Evolutionary conservation across 2,797 vertebrate genomes (phyloP), one percentile per base, ranked within the genome.

Genomic region (Enteromius unitaeniatus): DNA sequence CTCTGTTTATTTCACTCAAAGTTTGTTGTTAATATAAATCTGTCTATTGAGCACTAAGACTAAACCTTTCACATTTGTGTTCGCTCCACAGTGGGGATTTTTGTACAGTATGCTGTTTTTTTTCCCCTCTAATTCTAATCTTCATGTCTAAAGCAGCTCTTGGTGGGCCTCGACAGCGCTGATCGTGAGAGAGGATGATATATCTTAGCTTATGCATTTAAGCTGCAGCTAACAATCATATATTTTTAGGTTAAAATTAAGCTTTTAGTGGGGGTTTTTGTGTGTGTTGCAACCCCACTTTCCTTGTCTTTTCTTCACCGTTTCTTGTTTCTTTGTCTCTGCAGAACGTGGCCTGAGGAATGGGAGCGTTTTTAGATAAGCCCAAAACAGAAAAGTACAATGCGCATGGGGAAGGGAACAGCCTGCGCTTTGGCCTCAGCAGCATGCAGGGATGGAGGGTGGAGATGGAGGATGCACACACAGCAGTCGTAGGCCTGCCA

Each of bases 391-490:
- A 99, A 89, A 99, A 99, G 90, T 96, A 97, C 92, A 99, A 97
- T 90, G 96, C 93, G 21, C 97, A 97, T 0, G 98, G 97, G 83
- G 96, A 96, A 86, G 98, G 98, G 76, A 99, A 99, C 53, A 95
- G 97, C 83, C 93, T 99, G 88, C 96, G 95, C 81, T 99, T 96
- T 0, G 98, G 97, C 88, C 95, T 99, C 87, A 99, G 98, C 95
- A 99, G 97, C 91, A 99, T 99, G 98, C 98, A 99, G 93, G 98
- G 98, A 74, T 99, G 98, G 98, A 92, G 98, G 91, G 98, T 99
- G 90, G 98, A 99, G 90, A 45, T 45, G 98, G 98, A 99, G 93
- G 98, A 99, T 51, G 98, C 98, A 64, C 98, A 99, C 92, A 99
- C 97, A 3, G 97, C 98, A 84, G 96, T 97, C 78, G 90, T 99